A percentile compares a stretch with the other conserved stretches of the same genome.
phyloP scores from a whole-genome alignment of 2,888 invertebrate species.

The Cyclophora albipunctata region DNA sequence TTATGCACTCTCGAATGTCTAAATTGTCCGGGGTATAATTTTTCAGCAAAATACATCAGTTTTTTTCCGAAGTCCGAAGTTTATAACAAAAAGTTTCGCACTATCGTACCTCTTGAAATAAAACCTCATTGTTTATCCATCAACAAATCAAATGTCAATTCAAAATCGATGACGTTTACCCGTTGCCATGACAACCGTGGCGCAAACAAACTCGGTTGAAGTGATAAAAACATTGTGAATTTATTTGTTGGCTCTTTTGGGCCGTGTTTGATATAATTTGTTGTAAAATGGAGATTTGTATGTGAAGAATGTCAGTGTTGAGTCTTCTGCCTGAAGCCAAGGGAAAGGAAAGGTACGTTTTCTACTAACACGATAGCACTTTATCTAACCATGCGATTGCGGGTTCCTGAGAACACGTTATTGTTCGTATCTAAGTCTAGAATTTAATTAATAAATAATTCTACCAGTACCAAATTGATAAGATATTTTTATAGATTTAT shows the following conservation, averaged over 20 bases:
- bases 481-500: no score
- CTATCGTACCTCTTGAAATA: neutral
- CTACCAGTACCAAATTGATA: no score
- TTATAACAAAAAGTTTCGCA: neutral
- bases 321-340: slow-evolving; percentile 71
- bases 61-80: neutral
- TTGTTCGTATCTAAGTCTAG: no score
- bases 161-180: slow-evolving; percentile 43
- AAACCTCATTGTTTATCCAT: slow-evolving; percentile 16
- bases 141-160: slow-evolving; percentile 31
- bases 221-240: slow-evolving; percentile 20
- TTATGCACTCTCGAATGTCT: no score
- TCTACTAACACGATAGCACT: neutral
- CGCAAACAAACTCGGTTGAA: slow-evolving; percentile 26
- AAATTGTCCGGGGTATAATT: no score
- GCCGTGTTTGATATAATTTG: slow-evolving; percentile 30
- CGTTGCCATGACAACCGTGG: slow-evolving; percentile 45
- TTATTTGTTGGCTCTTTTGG: slow-evolving; percentile 32
- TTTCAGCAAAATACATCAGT: no score
- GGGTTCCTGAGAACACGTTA: no score
- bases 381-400: no score
- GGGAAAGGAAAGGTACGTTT: slow-evolving; percentile 49
- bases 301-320: slow-evolving; percentile 60
- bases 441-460: no score
- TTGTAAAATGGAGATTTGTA: slow-evolving; percentile 38